phyloP scores from a whole-genome alignment of 1,140 invertebrate genomes.

The Pteromalus puparum region DNA sequence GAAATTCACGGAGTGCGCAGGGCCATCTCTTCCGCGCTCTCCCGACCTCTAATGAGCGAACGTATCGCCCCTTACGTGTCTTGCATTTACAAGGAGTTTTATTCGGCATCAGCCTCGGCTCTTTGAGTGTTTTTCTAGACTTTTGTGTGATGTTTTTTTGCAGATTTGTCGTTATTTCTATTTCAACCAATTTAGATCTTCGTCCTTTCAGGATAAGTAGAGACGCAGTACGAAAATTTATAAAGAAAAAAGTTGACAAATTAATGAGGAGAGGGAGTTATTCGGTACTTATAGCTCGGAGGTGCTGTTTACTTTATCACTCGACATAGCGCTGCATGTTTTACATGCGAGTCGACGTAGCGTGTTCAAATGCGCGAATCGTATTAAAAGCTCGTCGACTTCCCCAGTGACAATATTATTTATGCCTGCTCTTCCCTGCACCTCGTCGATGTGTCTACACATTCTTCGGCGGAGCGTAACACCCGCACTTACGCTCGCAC shows the following conservation, averaged over 20 bases:
- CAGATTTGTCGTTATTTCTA: background rate
- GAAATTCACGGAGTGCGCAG: background rate
- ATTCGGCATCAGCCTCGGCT: background rate
- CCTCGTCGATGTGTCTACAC: background rate
- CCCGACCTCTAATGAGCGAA: conserved; percentile 58
- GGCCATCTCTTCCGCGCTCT: background rate
- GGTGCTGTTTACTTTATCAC: background rate
- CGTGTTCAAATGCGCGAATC: background rate
- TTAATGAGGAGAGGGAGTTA: background rate
- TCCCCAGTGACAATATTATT: background rate
- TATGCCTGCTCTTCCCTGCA: background rate
- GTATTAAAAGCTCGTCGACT: background rate
- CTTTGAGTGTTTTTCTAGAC: background rate
- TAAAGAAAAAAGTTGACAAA: background rate
- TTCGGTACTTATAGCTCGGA: background rate
- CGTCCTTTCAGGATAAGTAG: too few relatives aligned
- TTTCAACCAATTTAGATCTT: background rate
- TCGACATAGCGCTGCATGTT: background rate
- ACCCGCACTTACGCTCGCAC: background rate
- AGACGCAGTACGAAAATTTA: background rate
- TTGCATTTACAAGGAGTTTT: conserved; percentile 53
- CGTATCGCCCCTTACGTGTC: conserved; percentile 60
- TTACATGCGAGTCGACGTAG: background rate
- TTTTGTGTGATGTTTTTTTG: background rate
- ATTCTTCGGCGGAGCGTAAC: background rate